Evolutionary conservation across 1,140 invertebrate species (phyloP), one percentile per base, ranked within the genome.

Genomic region (Andricus grossulariae): DNA sequence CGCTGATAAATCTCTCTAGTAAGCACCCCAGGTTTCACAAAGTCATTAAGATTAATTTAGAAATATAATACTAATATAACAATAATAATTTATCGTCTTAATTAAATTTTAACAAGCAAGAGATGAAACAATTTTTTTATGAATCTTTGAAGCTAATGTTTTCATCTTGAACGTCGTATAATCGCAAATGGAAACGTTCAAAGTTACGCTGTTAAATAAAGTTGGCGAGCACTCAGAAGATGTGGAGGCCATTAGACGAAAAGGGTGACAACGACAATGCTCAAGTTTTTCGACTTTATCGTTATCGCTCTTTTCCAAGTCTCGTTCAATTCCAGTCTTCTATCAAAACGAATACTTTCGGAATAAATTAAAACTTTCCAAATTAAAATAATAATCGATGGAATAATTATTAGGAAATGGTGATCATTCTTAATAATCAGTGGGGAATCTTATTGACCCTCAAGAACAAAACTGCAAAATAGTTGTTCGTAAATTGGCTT

Each of bases 211-310:
- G 13, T 39, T 39, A 66, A 45, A 15, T 66, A 66, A 66, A 66
- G 60, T 66, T 66, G 60, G 60, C 60, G 25, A 66, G 39, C 60
- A 8, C 32, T n/a, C 60, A 66, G 39, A 66, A 66, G 60, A 66
- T 21, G 32, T 66, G 60, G 25, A 66, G 60, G 45, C 60, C 60
- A 45, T 45, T 45, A 66, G 32, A 66, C 25, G 60, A 66, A 66
- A 66, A 66, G 32, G 60, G 32, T 66, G 60, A 66, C 60, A 66
- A 45, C 25, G 60, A 39, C 60, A 66, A 66, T 66, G 60, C 60
- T 66, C 60, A 66, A 66, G 60, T 66, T 66, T 66, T 66, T 66
- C 39, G 25, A 16, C 60, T 66, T 66, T 66, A 66, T 66, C 60
- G 60, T 66, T 66, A 66, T 66, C 60, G 60, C 21, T 66, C 57